phyloP scores from a whole-genome alignment of 2,888 invertebrate genomes.

The Sinodicranocentrus sp. region DNA sequence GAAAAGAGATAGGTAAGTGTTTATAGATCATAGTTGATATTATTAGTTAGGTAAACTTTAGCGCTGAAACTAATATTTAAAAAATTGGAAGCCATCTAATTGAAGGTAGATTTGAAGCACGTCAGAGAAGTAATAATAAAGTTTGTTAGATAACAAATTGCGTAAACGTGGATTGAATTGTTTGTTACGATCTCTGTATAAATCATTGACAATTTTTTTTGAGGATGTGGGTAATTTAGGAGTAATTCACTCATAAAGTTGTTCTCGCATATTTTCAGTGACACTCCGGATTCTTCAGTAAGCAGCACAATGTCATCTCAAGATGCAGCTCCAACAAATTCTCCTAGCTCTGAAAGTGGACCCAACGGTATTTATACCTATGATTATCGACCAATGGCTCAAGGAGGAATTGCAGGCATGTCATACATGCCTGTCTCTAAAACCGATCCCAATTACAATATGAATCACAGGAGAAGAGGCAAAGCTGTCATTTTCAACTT shows the following conservation, averaged over 20 bases:
- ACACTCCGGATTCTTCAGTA: constrained; percentile 9
- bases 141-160: too few relatives aligned
- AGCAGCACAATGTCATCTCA: background rate
- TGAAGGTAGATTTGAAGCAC: too few relatives aligned
- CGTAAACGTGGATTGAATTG: too few relatives aligned
- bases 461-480: constrained; percentile 71
- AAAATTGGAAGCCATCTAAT: too few relatives aligned
- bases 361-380: background rate
- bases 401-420: constrained; percentile 25
- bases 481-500: constrained; percentile 75
- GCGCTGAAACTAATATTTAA: too few relatives aligned
- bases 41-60: too few relatives aligned
- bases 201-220: too few relatives aligned
- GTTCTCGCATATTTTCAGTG: constrained; percentile 24
- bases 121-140: too few relatives aligned
- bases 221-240: background rate
- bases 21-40: too few relatives aligned
- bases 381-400: constrained; percentile 34
- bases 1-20: too few relatives aligned
- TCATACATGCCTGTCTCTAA: constrained; percentile 70
- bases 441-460: constrained; percentile 68
- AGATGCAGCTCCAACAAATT: background rate
- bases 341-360: constrained; percentile 18
- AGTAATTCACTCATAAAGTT: too few relatives aligned
- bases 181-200: too few relatives aligned